Base-by-base conservation (phyloP, 2,113 vertebrate genomes). In the Microtus oregoni region DNA sequence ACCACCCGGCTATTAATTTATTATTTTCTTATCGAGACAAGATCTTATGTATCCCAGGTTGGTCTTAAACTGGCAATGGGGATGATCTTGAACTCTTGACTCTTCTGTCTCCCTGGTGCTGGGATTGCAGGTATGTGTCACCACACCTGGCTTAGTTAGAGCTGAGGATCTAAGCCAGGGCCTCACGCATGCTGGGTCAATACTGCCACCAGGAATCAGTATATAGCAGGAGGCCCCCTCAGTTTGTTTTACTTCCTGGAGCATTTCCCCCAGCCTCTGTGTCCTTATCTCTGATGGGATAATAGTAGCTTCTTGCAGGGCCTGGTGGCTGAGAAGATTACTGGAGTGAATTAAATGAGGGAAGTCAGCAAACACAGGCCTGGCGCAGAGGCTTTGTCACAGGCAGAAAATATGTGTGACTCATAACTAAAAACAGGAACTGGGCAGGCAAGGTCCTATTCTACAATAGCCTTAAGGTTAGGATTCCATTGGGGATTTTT, bases 341-440 rank as follows among this genome's bases (percentile, higher is more conserved):
- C 1, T 0, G 14, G 76, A 47, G 28, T 4, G 13, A 72, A 52
- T 5, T 3, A 50, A 78, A 90, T 10, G 61, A 70, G 89, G 83
- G 92, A 68, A 91, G 65, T 41, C 12, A 26, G 73, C 20, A 10
- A 70, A 38, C 61, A 0, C 15, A 0, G 67, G 35, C 20, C 77
- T 79, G 65, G 50, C 8, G 5, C 9, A 75, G 73, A 20, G n/a
- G 68, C 87, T 90, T 38, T 79, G 91, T 65, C 63, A 72, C 35
- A 4, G 58, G 12, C 65, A 32, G 65, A 65, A 86, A 91, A 38
- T 75, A 11, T 13, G 55, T 50, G 52, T 19, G 32, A 55, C 81
- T 87, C 81, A n/a, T 94, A 52, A 2, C 26, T 58, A 22, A 89
- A 92, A 89, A 92, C 79, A 78, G 90, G 86, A 88, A 58, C 92